phyloP scores from a whole-genome alignment of 1,140 invertebrate genomes.

The Eufriesea mexicana region DNA sequence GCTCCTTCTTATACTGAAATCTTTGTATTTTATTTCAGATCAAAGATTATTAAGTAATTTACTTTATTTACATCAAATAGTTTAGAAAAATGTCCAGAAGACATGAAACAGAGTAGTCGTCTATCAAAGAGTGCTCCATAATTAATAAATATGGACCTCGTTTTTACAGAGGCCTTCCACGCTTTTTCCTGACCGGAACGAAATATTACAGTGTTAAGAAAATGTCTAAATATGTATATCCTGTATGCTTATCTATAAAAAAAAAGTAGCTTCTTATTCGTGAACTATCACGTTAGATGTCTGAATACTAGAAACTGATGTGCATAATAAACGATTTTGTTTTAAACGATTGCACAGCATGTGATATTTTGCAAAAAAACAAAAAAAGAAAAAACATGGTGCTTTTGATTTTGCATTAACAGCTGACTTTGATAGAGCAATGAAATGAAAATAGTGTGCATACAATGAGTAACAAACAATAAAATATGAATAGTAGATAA shows the following conservation, averaged over 20 bases:
- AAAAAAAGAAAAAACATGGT: conserved; percentile 32
- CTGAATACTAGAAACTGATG: conserved; percentile 38
- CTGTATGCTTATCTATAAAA: conserved; percentile 9
- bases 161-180: conserved; percentile 49
- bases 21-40: conserved; percentile 32
- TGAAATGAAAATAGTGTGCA: conserved; percentile 25
- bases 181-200: conserved; percentile 31
- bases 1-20: conserved; percentile 13
- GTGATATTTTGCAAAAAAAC: conserved; percentile 30
- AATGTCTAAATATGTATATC: conserved; percentile 27
- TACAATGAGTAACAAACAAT: conserved; percentile 32
- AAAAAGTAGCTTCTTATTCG: conserved; percentile 11
- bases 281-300: conserved; percentile 29
- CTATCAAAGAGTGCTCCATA: conserved; percentile 48
- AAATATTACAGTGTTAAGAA: conserved; percentile 12
- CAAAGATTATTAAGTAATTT: conserved; percentile 16
- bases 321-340: conserved; percentile 51
- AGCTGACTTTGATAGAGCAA: conserved; percentile 14
- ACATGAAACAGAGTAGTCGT: conserved; percentile 15
- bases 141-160: conserved; percentile 46
- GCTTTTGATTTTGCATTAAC: conserved; percentile 45
- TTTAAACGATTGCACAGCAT: conserved; percentile 39
- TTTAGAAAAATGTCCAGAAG: neutral
- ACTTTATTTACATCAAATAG: conserved; percentile 8
- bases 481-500: conserved; percentile 22